Evolutionary conservation across 2,888 invertebrate genomes (phyloP).

Genomic region (Celastrina argiolus): DNA sequence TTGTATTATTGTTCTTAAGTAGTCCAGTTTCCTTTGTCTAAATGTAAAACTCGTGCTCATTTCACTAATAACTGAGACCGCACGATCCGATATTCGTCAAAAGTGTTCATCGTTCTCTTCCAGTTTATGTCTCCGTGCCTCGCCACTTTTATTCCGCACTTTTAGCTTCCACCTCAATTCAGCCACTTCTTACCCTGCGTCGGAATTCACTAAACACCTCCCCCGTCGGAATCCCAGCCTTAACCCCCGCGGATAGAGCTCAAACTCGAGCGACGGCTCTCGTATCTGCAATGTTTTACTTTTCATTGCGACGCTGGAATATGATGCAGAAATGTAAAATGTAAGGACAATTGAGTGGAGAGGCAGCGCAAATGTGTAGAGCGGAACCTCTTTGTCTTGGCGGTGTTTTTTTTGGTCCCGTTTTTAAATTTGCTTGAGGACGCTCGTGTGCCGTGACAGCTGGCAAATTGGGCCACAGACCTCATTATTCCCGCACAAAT

Average conservation of each 20-base stretch:
- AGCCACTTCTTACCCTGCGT: constrained; percentile 69
- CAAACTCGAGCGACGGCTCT: constrained; percentile 22
- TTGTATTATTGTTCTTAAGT: not conserved
- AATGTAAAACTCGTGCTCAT: not conserved
- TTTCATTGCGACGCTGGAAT: constrained; percentile 70
- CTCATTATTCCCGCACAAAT: constrained; percentile 11
- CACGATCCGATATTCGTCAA: constrained; percentile 30
- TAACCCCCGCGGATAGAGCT: constrained; percentile 35
- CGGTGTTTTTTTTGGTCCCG: constrained; percentile 44
- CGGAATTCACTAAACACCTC: constrained; percentile 54
- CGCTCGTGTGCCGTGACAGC: constrained; percentile 16
- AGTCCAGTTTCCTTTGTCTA: not conserved
- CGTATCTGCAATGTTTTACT: constrained; percentile 64
- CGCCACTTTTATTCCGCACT: constrained; percentile 75
- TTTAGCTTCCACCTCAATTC: constrained; percentile 70
- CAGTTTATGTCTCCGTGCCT: constrained; percentile 42
- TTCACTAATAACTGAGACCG: constrained; percentile 3
- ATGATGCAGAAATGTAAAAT: constrained; percentile 75
- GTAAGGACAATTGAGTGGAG: constrained; percentile 70
- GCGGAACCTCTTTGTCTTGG: constrained; percentile 52
- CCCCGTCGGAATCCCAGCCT: constrained; percentile 34
- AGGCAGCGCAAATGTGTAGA: constrained; percentile 57
- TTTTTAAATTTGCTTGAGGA: constrained; percentile 47
- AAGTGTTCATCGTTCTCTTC: constrained; percentile 37
- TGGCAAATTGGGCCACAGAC: constrained; percentile 12